A percentile compares a stretch with the other conserved stretches of the same genome.
These are phyloP conservation scores for Haemorhous mexicanus DNA, from an alignment of 2,113 vertebrate species.

Conservation along the genomic window DNA sequence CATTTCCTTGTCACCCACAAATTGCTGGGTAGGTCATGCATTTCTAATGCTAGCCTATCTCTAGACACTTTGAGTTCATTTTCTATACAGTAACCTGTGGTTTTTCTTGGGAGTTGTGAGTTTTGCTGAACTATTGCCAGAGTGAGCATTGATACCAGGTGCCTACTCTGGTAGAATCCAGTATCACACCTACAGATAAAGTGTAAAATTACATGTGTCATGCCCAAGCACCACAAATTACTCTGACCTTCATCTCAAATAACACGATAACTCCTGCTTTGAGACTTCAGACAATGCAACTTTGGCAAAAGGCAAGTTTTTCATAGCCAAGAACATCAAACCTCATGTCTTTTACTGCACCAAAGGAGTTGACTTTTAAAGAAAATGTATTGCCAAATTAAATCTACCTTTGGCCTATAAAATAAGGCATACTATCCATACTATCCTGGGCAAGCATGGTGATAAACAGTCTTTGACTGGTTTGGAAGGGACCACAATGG, in stretches of 20 bases:
- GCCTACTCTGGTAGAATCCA: slow-evolving; percentile 67
- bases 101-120: slow-evolving; percentile 42
- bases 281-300: slow-evolving; percentile 67
- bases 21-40: neutral
- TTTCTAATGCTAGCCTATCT: neutral
- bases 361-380: slow-evolving; percentile 49
- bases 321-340: slow-evolving; percentile 74
- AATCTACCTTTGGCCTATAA: slow-evolving; percentile 60
- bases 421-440: slow-evolving; percentile 35
- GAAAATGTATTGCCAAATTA: slow-evolving; percentile 50
- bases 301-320: slow-evolving; percentile 68
- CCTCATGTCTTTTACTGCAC: slow-evolving; percentile 66
- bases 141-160: slow-evolving; percentile 73
- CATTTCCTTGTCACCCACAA: neutral
- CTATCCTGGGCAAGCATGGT: slow-evolving; percentile 18
- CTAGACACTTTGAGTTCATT: neutral
- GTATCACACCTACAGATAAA: slow-evolving; percentile 70
- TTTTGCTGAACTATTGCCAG: slow-evolving; percentile 67
- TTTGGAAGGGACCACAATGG: neutral
- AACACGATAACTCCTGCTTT: slow-evolving; percentile 72
- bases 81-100: neutral
- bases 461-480: neutral
- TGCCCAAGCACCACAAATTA: slow-evolving; percentile 67
- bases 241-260: slow-evolving; percentile 73
- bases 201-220: slow-evolving; percentile 71